Base-by-base conservation (phyloP, 2,888 invertebrate genomes). In the Troides aeacus region DNA sequence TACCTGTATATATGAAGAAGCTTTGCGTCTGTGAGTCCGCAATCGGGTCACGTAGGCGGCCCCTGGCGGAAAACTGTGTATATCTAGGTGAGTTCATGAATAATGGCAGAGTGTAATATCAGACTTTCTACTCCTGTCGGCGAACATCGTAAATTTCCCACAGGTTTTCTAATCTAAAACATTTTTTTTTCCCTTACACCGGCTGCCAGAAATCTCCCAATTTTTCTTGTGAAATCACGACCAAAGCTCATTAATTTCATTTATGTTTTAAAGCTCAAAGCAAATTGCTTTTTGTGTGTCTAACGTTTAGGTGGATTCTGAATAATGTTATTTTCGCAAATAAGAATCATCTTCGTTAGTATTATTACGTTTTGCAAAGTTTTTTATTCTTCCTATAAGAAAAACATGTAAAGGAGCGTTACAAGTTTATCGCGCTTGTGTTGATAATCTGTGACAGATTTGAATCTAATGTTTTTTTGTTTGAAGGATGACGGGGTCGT, bases 51-150 rank as follows among this genome's bases (percentile, higher is more conserved):
- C 80, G 79, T 80, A 71, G 66, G 72, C 70, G 74, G 74, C 75
- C 75, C 66, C 72, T 73, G 74, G 72, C 72, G 74, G 76, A 74
- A 78, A 80, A 78, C 76, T 77, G 77, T 77, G 75, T 78, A 77
- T 73, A 74, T 75, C 73, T 74, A 79, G 75, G 76, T 76, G 79
- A 77, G 74, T 74, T 76, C 76, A 77, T 80, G 79, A 79, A 77
- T 79, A 77, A 75, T 74, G 75, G 74, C 73, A 67, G 68, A 73
- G 70, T 74, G 71, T 74, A 74, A 72, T 72, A 73, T 73, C 68
- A 73, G 69, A 69, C 71, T 71, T 66, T 66, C 71, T 67, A 68
- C 62, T 72, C 68, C 71, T 71, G 69, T 70, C 73, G 66, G 66
- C 53, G 64, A 66, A 42, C 66, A 50, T 66, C 74, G 73, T 68